Percentiles rank a stretch among this genome's conserved stretches.
Evolutionary conservation across 2,113 vertebrate genomes (phyloP).

Genomic region (Anhinga anhinga): DNA sequence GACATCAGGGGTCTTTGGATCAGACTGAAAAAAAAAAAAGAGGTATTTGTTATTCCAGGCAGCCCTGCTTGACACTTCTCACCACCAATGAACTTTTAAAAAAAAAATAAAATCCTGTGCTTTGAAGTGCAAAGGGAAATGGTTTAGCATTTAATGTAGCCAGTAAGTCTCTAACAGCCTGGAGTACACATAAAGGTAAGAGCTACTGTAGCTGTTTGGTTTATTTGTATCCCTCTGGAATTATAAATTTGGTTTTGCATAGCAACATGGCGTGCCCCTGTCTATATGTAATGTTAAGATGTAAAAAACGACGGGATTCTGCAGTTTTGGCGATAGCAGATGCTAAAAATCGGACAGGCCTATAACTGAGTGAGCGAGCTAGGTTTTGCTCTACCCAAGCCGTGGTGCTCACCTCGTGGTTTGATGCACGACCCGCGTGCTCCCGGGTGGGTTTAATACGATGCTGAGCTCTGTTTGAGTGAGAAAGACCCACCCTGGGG

Average conservation of each 20-base stretch:
- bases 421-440: neutral
- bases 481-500: neutral
- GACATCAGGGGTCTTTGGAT: neutral
- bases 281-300: rapidly evolving
- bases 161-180: no score
- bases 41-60: neutral
- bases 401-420: neutral
- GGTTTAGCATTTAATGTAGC: neutral
- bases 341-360: neutral
- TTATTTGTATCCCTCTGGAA: neutral
- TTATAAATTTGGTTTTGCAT: neutral
- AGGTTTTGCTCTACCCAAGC: neutral
- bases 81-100: neutral
- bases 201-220: neutral
- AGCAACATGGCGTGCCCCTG: rapidly evolving
- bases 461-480: neutral
- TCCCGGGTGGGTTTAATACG: neutral
- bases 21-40: neutral
- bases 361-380: rapidly evolving
- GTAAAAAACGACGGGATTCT: rapidly evolving
- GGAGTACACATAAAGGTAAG: neutral
- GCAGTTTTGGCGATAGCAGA: rapidly evolving
- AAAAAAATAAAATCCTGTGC: neutral
- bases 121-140: neutral
- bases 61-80: neutral